Conservation (phyloP, 2,113 vertebrate species). For the Lampris megalopsis region DNA sequence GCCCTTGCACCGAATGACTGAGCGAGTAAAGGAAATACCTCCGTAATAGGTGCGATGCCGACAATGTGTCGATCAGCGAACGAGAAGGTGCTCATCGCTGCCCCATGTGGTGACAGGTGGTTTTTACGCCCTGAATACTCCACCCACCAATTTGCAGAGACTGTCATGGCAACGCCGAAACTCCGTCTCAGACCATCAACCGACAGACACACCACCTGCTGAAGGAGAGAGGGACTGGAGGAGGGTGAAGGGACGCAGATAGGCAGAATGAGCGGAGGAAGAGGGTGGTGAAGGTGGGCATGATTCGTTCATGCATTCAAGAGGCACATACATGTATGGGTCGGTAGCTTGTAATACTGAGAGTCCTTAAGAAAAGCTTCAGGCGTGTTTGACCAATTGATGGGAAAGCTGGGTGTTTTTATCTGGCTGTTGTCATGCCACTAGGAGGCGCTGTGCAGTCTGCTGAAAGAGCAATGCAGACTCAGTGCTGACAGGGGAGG, state of each 20-base stretch:
- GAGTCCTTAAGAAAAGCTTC: too few species aligned
- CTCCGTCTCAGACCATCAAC: slow-evolving; percentile 59
- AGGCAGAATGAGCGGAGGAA: too few species aligned
- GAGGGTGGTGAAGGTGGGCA: too few species aligned
- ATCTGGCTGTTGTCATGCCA: too few species aligned
- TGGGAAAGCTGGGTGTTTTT: too few species aligned
- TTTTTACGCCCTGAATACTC: slow-evolving; percentile 65
- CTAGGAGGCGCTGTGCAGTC: too few species aligned
- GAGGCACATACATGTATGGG: not conserved
- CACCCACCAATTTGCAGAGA: slow-evolving; percentile 77
- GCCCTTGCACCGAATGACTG: not conserved
- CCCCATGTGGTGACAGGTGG: slow-evolving; percentile 12
- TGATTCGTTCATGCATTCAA: not conserved
- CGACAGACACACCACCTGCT: slow-evolving; percentile 75
- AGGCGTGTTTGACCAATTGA: too few species aligned
- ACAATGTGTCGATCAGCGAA: slow-evolving; percentile 74
- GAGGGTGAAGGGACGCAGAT: not conserved
- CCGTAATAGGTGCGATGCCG: slow-evolving; percentile 77
- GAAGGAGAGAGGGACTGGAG: slow-evolving; percentile 61
- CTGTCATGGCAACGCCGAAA: slow-evolving; percentile 76
- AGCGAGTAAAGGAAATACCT: slow-evolving; percentile 53
- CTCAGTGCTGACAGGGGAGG: too few species aligned
- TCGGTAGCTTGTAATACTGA: too few species aligned
- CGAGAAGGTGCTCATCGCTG: slow-evolving; percentile 68
- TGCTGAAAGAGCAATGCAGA: too few species aligned